Evolutionary conservation across 2,888 invertebrate genomes (phyloP).

Genomic region (Leucophora obtusa): DNA sequence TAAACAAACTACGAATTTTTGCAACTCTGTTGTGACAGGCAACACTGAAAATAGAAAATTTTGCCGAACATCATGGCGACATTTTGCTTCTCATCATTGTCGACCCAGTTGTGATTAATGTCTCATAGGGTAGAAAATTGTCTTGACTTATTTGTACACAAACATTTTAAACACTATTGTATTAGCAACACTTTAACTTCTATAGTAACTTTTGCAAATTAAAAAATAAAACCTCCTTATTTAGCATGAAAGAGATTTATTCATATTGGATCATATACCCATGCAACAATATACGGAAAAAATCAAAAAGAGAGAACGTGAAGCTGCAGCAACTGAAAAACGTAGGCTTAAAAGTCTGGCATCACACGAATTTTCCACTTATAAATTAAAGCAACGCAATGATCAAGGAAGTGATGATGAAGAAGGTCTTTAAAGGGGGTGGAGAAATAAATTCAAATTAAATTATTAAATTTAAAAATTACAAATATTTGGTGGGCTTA

Average conservation of each 20-base stretch:
- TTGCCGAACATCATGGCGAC: no score
- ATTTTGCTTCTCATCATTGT: no score
- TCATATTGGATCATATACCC: conserved; percentile 66
- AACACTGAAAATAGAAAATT: no score
- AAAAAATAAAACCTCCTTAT: neutral
- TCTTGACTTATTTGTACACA: no score
- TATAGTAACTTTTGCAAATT: no score
- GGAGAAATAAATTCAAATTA: neutral
- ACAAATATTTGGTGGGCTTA: conserved; percentile 27
- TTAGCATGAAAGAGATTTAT: conserved; percentile 64
- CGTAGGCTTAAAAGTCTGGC: conserved; percentile 2
- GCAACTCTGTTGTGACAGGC: no score
- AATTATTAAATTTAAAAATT: conserved; percentile 4
- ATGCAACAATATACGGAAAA: conserved; percentile 62
- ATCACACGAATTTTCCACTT: conserved; percentile 2
- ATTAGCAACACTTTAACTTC: no score
- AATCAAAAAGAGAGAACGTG: conserved; percentile 29
- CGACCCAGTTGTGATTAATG: no score
- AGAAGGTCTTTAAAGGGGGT: conserved; percentile 45
- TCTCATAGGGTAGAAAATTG: no score
- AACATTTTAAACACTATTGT: no score
- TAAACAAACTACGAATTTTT: no score
- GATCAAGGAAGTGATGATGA: conserved; percentile 44
- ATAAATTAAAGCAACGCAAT: conserved; percentile 14
- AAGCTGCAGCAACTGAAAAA: neutral